Base-by-base conservation (phyloP, 1,140 invertebrate species). In the Lucilia cuprina region DNA sequence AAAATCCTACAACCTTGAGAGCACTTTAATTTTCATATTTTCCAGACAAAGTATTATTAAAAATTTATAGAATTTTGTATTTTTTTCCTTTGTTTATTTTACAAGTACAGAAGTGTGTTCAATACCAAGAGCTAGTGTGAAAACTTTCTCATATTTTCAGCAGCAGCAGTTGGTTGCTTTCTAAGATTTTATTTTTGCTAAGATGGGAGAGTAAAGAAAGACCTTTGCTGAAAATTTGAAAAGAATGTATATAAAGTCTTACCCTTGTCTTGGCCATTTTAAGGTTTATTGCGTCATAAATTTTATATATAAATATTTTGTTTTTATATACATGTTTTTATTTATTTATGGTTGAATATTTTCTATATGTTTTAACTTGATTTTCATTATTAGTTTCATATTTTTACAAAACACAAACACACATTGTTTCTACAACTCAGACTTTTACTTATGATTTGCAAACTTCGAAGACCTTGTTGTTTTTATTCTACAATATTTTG, bases 11-110 rank as follows among this genome's bases (percentile, higher is more conserved):
- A 30, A 30, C 25, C 25, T 65, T 65, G 25, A 65, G n/a, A 65
- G 60, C n/a, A n/a, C n/a, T n/a, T 19, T 65, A n/a, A n/a, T 49
- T 9, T 49, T 17, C 60, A 65, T 65, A 65, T 65, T 65, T 65
- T 65, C 60, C 60, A 65, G 60, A 65, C 60, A 65, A 65, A 65
- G 60, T 65, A 65, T 65, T 65, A 65, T 65, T 65, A 65, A 65
- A 65, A 65, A 65, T 65, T 19, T 65, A 65, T 65, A 65, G n/a
- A 30, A 65, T 49, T 49, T 49, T 49, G 13, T 49, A 49, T 49
- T 30, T 30, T 30, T 30, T 3, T 30, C 25, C 25, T 30, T 30
- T 30, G 25, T 30, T 30, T 30, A 3, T 30, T 2, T 30, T 3
- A 30, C 1, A 30, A 30, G 3, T 2, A 3, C 3, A 3, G 1